Evolutionary conservation across 2,888 invertebrate species (phyloP).

Genomic region (Magallana nippona): DNA sequence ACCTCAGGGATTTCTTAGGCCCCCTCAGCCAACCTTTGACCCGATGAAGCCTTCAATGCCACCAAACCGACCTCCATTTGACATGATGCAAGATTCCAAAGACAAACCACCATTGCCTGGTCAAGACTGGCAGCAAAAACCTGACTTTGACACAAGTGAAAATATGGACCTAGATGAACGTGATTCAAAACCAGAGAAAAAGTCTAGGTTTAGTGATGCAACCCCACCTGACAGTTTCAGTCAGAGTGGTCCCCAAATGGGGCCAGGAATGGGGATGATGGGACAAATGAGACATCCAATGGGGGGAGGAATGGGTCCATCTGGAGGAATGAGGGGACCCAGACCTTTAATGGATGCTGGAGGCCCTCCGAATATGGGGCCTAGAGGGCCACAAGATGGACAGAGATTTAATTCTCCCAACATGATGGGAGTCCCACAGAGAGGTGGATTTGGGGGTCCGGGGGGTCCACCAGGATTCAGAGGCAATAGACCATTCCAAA

Average conservation of each 20-base stretch:
- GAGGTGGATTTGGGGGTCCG: slow-evolving; percentile 52
- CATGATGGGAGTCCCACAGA: slow-evolving; percentile 46
- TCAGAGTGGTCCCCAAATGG: slow-evolving; percentile 31
- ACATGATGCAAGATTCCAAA: slow-evolving; percentile 33
- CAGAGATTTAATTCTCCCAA: slow-evolving; percentile 55
- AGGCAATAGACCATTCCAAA: slow-evolving; percentile 51
- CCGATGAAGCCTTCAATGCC: slow-evolving; percentile 45
- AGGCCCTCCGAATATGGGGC: slow-evolving; percentile 54
- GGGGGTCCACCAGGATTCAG: slow-evolving; percentile 53
- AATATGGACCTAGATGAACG: slow-evolving; percentile 41
- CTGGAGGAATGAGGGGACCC: slow-evolving; percentile 49
- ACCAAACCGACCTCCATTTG: slow-evolving; percentile 51
- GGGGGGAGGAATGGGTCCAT: slow-evolving; percentile 51
- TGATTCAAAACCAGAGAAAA: slow-evolving; percentile 34
- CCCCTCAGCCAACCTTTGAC: slow-evolving; percentile 55
- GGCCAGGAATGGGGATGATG: slow-evolving; percentile 44
- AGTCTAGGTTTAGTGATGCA: slow-evolving; percentile 18
- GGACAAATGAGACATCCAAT: slow-evolving; percentile 47
- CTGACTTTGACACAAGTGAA: slow-evolving; percentile 28
- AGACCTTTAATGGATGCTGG: slow-evolving; percentile 57
- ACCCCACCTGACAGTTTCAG: slow-evolving; percentile 25
- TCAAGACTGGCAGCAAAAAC: slow-evolving; percentile 42
- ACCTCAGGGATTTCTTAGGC: slow-evolving; percentile 42
- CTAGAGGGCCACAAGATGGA: slow-evolving; percentile 51
- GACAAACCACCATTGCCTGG: slow-evolving; percentile 43